These are phyloP conservation scores for Caenorhabditis drosophilae DNA, from an alignment of 2,888 invertebrate species.

Conservation along the genomic window DNA sequence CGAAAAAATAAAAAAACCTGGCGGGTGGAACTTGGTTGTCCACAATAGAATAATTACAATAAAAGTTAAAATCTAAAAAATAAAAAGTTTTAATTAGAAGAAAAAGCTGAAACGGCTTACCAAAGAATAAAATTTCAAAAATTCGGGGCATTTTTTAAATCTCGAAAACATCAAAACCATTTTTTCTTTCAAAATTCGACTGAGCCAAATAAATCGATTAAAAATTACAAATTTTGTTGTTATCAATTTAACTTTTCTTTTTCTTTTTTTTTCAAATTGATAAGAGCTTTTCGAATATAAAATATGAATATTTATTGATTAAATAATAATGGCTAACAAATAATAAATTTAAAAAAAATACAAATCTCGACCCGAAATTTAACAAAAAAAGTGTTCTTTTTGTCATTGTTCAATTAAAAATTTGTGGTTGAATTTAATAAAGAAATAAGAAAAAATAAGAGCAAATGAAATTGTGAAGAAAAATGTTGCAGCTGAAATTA, in stretches of 20 bases:
- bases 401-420: no score
- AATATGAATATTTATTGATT: no score
- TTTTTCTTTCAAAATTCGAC: neutral
- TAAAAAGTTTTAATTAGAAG: conserved; percentile 1
- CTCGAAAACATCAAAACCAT: conserved; percentile 24
- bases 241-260: no score
- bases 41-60: conserved; percentile 20
- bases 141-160: conserved; percentile 17
- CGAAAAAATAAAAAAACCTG: conserved; percentile 10
- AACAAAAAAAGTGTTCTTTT: no score
- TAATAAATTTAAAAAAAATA: no score
- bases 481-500: conserved; percentile 62
- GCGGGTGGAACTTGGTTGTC: conserved; percentile 26
- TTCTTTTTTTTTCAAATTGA: no score
- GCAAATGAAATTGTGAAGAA: conserved; percentile 54
- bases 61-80: conserved; percentile 13
- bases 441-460: conserved; percentile 37
- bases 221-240: no score
- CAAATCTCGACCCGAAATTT: no score
- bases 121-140: conserved; percentile 17
- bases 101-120: conserved; percentile 7
- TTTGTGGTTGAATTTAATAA: conserved; percentile 38
- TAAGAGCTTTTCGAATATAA: no score
- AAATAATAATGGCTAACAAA: no score
- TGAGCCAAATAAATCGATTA: neutral